These are phyloP conservation scores for Theropithecus gelada DNA, from an alignment of 2,113 vertebrate genomes.

Conservation along the genomic window DNA sequence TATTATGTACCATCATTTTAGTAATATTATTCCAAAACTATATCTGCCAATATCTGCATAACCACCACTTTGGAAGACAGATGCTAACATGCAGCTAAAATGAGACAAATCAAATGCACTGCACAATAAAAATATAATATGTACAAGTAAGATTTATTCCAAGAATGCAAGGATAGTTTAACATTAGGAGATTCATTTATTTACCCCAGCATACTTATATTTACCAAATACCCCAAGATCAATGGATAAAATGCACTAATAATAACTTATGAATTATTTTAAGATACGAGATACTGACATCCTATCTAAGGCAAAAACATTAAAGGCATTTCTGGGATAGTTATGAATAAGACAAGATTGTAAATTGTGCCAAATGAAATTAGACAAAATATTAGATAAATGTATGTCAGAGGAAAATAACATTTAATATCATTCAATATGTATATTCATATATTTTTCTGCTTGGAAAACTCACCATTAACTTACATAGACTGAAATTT, in stretches of 20 bases:
- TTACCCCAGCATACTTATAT: not conserved
- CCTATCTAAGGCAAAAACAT: not conserved
- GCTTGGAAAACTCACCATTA: not conserved
- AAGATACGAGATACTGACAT: not conserved
- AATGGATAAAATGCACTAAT: not conserved
- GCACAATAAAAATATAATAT: not conserved
- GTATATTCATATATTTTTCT: not conserved
- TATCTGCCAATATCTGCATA: not conserved
- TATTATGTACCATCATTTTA: not conserved
- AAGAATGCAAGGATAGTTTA: not conserved
- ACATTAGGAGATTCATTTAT: not conserved
- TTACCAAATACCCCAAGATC: not conserved
- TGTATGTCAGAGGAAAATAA: not conserved
- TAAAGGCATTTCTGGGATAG: not conserved
- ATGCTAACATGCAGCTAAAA: not conserved
- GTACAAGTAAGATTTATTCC: not conserved
- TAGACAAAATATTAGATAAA: not conserved
- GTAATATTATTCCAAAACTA: not conserved
- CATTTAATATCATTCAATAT: not conserved
- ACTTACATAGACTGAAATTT: not conserved
- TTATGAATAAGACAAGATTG: not conserved
- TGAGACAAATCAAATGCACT: not conserved
- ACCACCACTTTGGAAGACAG: not conserved
- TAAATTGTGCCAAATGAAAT: not conserved
- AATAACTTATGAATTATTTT: not conserved